Percentiles rank a stretch among this genome's conserved stretches.
phyloP scores from a whole-genome alignment of 2,888 invertebrate species.

The Sphecodes monilicornis region DNA sequence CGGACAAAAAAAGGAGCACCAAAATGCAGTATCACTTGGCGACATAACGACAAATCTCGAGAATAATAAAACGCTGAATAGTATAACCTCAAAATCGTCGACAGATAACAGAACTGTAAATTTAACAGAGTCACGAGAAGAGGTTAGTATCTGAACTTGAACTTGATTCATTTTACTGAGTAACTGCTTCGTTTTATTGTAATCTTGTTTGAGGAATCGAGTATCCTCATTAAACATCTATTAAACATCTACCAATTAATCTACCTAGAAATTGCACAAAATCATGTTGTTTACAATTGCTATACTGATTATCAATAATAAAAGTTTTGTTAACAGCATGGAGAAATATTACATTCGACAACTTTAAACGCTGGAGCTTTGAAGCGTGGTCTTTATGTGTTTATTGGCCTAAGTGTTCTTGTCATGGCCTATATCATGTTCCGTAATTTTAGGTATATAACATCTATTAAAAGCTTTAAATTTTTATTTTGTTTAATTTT shows the following conservation, averaged over 20 bases:
- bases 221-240: neutral
- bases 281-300: neutral
- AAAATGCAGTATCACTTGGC: slow-evolving; percentile 19
- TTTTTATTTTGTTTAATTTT: neutral
- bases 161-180: neutral
- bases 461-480: slow-evolving; percentile 2
- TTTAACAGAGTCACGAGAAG: slow-evolving; percentile 34
- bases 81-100: slow-evolving; percentile 64
- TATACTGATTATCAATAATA: slow-evolving; percentile 21
- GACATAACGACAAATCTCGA: slow-evolving; percentile 19
- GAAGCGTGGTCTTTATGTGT: slow-evolving; percentile 82
- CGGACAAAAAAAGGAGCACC: slow-evolving; percentile 38
- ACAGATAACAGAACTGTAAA: slow-evolving; percentile 56
- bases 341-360: slow-evolving; percentile 60
- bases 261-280: neutral
- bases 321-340: slow-evolving; percentile 52
- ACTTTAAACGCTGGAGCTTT: slow-evolving; percentile 80
- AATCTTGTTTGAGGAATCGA: neutral
- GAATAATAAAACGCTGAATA: slow-evolving; percentile 39
- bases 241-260: too few relatives aligned
- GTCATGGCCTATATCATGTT: slow-evolving; percentile 81
- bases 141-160: slow-evolving; percentile 55
- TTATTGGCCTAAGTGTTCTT: slow-evolving; percentile 81
- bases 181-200: neutral
- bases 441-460: slow-evolving; percentile 77